These are phyloP conservation scores for Tachysurus vachellii DNA, from an alignment of 2,113 vertebrate species.

Conservation along the genomic window DNA sequence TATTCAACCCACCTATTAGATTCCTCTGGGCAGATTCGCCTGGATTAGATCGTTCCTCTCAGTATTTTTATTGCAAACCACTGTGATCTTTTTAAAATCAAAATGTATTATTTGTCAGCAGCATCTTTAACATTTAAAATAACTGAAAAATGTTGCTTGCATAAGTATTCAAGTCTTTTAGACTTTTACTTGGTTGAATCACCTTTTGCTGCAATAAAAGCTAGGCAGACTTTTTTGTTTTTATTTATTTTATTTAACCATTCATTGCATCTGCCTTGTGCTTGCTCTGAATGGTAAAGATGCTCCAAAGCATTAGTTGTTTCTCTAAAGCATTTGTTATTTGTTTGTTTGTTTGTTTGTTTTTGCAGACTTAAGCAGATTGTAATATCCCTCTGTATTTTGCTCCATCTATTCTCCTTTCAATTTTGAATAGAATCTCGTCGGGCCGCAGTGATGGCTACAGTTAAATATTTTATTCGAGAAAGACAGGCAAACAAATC, in stretches of 20 bases:
- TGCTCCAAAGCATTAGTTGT: neutral
- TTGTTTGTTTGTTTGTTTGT: neutral
- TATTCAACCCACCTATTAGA: neutral
- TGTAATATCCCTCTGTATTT: neutral
- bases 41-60: neutral
- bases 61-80: neutral
- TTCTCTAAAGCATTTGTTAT: no score
- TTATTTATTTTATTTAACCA: neutral
- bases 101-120: neutral
- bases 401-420: neutral
- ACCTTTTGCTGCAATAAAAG: neutral
- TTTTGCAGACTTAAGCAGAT: neutral
- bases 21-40: neutral
- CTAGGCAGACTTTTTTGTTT: neutral
- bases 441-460: neutral
- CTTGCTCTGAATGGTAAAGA: neutral
- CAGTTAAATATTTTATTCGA: neutral
- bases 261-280: neutral
- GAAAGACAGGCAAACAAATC: neutral
- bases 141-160: neutral
- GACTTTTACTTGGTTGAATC: neutral
- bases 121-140: neutral
- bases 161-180: neutral
- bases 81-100: neutral
- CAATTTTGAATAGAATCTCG: neutral